phyloP scores from a whole-genome alignment of 2,888 invertebrate genomes.

The Saturnia pavonia region DNA sequence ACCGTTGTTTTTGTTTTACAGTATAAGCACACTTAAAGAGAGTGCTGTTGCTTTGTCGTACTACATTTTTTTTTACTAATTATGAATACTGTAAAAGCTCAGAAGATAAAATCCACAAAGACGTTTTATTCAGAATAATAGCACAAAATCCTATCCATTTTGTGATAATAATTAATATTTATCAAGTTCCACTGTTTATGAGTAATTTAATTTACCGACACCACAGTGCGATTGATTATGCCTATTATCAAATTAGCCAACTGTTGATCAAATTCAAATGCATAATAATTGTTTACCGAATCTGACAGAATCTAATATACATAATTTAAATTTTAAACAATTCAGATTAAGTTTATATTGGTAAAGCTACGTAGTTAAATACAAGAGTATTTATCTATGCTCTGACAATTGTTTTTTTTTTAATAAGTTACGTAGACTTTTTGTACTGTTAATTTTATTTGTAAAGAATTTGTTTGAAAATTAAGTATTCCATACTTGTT shows the following conservation, averaged over 20 bases:
- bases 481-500: too few relatives aligned
- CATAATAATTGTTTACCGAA: neutral
- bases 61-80: too few relatives aligned
- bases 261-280: slow-evolving; percentile 2
- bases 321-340: slow-evolving; percentile 10
- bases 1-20: too few relatives aligned
- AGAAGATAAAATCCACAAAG: too few relatives aligned
- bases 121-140: too few relatives aligned
- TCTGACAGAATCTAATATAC: neutral
- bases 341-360: slow-evolving; percentile 24
- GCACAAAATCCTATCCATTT: too few relatives aligned
- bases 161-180: too few relatives aligned
- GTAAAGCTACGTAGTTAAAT: neutral
- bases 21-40: too few relatives aligned
- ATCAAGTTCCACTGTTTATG: neutral
- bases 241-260: neutral
- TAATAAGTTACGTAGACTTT: neutral
- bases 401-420: neutral
- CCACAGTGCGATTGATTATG: neutral
- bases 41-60: too few relatives aligned
- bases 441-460: too few relatives aligned
- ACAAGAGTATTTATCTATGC: neutral
- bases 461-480: too few relatives aligned
- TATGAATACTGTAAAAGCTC: too few relatives aligned
- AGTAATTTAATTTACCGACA: neutral